Base-by-base conservation (phyloP, 1,140 invertebrate species). In the Brachionus paranguensis region DNA sequence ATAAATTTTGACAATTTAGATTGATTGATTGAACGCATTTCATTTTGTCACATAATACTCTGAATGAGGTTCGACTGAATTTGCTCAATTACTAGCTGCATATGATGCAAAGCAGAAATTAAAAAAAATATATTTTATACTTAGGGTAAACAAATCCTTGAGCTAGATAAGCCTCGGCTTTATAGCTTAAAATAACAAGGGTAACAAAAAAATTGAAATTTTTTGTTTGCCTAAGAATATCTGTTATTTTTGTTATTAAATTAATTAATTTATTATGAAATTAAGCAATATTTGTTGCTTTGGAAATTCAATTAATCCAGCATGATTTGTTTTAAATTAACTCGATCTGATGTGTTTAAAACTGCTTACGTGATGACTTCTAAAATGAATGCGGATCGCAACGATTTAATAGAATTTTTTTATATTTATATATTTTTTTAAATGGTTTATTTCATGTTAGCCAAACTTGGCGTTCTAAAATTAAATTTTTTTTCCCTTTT, bases 241-340 rank as follows among this genome's bases (percentile, higher is more conserved):
- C 33, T 68, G 27, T 33, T 68, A 33, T 68, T 68, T 41, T 68
- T 68, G 12, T 68, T 68, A 68, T 68, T 68, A 68, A 41, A 37
- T 68, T 68, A 68, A 68, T 33, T 68, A 29, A 68, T 33, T 68
- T 33, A 68, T 68, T 68, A 68, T 68, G 24, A 68, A 60, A 60
- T 60, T 60, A 60, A 60, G 53, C 53, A 60, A 20, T 60, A 20
- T 60, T 41, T 68, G 27, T 68, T 68, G 33, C 65, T 33, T 33
- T 68, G 65, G 65, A 68, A 68, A 68, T 68, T 68, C 65, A 68
- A 68, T 68, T 68, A 68, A 68, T 68, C 33, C 33, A 33, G 33
- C 27, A 68, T 68, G 65, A 68, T 68, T 27, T 33, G 53, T 33
- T 68, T 68, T 24, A 68, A 41, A 68, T 68, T 33, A 68, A 68